Base-by-base conservation (phyloP, 2,113 vertebrate species). In the Ploceus nigricollis region DNA sequence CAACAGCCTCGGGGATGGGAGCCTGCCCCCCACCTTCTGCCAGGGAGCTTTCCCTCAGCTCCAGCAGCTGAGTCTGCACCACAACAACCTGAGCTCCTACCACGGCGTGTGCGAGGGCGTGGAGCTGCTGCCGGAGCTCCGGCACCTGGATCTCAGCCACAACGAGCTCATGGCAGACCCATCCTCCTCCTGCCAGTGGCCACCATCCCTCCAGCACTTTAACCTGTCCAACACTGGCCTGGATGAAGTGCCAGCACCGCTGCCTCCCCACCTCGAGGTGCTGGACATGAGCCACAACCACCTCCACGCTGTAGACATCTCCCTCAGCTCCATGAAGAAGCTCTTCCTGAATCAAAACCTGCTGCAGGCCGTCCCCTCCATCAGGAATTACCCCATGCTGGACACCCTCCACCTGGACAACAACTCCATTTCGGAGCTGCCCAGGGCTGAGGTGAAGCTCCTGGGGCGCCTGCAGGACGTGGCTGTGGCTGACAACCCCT, bases 211-310 rank as follows among this genome's bases (percentile, higher is more conserved):
- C 40, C 81, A 1, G 16, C 71, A 81, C 15, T 93, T 98, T 7
- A 98, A 96, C 81, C 81, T 98, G 79, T 98, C 98, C 1, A 19
- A 7, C 39, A 44, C 97, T 1, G 97, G 94, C 37, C 57, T 98
- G 86, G 51, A 94, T 37, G 51, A 92, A 8, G 76, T 98, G 45
- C 93, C 94, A 2, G 24, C 24, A 1, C 96, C 94, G 30, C 96
- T 98, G 65, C 98, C 98, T 4, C 50, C 73, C 48, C 30, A 15
- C 6, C 95, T 98, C 13, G 79, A 90, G 17, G 81, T 96, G 70
- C 11, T 98, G 54, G 98, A 98, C 89, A 22, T 98, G 93, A 98
- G 98, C 68, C 87, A 61, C 89, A 98, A 98, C 87, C 90, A 35
- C 17, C 97, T 98, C 64, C 71, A 1, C 2, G 18, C 83, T 2